phyloP scores from a whole-genome alignment of 2,797 vertebrate species.

The Fistularia tabacaria region DNA sequence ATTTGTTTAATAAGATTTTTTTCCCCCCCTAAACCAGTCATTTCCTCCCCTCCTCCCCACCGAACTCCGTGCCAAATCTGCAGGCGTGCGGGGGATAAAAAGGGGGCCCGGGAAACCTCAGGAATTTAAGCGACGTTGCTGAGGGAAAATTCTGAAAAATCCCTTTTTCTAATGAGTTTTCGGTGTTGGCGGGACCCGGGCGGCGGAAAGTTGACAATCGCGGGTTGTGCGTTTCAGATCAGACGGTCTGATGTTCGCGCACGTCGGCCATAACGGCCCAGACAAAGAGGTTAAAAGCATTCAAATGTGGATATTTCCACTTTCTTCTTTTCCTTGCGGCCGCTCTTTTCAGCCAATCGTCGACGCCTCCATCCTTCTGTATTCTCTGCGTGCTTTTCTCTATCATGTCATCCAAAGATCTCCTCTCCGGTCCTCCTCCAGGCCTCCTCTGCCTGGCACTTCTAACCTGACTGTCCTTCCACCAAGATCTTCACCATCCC shows the following conservation, averaged over 20 bases:
- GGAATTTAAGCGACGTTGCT: conserved; percentile 60
- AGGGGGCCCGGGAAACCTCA: conserved; percentile 53
- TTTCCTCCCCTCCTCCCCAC: conserved; percentile 40
- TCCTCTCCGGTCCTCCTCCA: too few species aligned
- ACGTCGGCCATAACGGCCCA: too few species aligned
- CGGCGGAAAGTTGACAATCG: conserved; percentile 30
- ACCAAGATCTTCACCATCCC: too few species aligned
- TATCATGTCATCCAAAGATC: too few species aligned
- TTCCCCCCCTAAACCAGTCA: conserved; percentile 29
- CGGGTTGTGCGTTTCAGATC: conserved; percentile 37
- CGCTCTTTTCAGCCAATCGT: too few species aligned
- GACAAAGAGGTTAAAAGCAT: too few species aligned
- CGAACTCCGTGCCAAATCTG: conserved; percentile 57
- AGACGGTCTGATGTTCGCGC: background rate
- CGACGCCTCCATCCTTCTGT: too few species aligned
- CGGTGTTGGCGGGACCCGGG: conserved; percentile 45
- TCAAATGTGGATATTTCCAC: background rate
- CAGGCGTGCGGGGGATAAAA: conserved; percentile 49
- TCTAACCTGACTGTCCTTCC: too few species aligned
- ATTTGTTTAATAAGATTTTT: conserved; percentile 75
- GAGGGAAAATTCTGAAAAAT: conserved; percentile 61
- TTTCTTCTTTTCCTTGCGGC: background rate
- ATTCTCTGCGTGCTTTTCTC: too few species aligned
- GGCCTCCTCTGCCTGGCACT: too few species aligned
- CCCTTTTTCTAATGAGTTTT: conserved; percentile 66